A percentile compares a stretch with the other conserved stretches of the same genome.
Evolutionary conservation across 2,113 vertebrate genomes (phyloP).

Genomic region (Hydrolagus affinis): DNA sequence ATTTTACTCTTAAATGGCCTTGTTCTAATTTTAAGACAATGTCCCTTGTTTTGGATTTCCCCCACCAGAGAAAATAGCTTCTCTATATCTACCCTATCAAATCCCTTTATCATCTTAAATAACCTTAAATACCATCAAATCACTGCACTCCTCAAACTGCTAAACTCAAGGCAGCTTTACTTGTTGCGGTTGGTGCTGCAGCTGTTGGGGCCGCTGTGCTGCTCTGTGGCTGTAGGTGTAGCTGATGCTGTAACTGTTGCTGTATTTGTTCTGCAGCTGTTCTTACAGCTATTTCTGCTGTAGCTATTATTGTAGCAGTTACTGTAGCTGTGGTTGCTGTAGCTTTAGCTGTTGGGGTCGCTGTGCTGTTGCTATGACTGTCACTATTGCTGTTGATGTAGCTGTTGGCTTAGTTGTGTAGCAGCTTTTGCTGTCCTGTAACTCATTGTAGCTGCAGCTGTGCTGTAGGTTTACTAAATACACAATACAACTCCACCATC

Average conservation of each 20-base stretch:
- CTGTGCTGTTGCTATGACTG: not conserved
- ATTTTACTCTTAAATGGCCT: not conserved
- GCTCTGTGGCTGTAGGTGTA: not conserved
- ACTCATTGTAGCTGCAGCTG: no score
- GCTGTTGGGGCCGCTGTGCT: not conserved
- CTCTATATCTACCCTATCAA: no score
- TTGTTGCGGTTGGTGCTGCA: not conserved
- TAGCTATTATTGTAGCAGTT: not conserved
- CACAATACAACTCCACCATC: no score
- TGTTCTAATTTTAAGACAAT: no score
- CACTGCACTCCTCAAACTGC: not conserved
- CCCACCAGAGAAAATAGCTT: no score
- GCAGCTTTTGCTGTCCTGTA: not conserved
- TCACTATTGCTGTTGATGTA: not conserved
- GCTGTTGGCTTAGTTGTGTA: not conserved
- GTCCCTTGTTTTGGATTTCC: no score
- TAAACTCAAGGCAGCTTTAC: not conserved
- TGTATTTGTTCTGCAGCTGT: not conserved
- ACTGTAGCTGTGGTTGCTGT: not conserved
- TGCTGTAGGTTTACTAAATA: no score
- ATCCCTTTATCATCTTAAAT: no score
- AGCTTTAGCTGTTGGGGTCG: not conserved
- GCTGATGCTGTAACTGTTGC: not conserved
- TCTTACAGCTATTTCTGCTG: not conserved
- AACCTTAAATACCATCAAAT: no score